Base-by-base conservation (phyloP, 2,113 vertebrate genomes). In the Sula dactylatra region DNA sequence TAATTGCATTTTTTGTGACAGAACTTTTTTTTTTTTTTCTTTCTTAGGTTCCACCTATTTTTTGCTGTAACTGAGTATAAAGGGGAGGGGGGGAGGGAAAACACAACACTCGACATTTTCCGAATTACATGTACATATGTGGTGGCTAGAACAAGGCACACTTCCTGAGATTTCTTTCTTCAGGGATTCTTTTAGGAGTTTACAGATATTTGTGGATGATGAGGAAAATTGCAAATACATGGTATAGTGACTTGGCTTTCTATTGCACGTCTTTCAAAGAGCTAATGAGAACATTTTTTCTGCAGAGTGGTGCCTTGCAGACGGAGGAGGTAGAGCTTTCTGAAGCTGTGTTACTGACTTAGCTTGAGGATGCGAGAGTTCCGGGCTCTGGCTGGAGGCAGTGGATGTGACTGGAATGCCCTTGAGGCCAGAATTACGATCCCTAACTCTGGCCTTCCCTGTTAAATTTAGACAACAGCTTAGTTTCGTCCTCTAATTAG, bases 401-500 rank as follows among this genome's bases (percentile, higher is more conserved):
- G 17, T 82, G 88, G 59, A 82, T 5, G 6, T 73, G 58, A 29
- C 84, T 78, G n/a, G 73, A 94, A 74, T 71, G 58, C n/a, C 62
- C 25, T 55, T 44, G 61, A 65, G 70, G 69, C 83, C 73, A 85
- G 73, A 85, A 67, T 89, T 85, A 42, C 2, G 6, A 62, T 93
- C 44, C 4, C 10, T 6, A 80, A 3, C 70, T 91, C 22, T 4
- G 25, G 4, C 73, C 64, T 79, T 94, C 62, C 40, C 67, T 85
- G 81, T 87, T 96, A 94, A 93, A 96, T 92, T 96, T 96, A 95
- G 89, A 72, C 54, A 76, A 29, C 22, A 87, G 50, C 55, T 89
- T 86, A 47, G 58, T 84, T 94, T 82, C 74, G 14, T 82, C 86
- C 84, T 96, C 52, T 96, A 95, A 97, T 94, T 97, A 89, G 70